Base-by-base conservation (phyloP, 2,797 vertebrate species). In the Chromobotia macracanthus region DNA sequence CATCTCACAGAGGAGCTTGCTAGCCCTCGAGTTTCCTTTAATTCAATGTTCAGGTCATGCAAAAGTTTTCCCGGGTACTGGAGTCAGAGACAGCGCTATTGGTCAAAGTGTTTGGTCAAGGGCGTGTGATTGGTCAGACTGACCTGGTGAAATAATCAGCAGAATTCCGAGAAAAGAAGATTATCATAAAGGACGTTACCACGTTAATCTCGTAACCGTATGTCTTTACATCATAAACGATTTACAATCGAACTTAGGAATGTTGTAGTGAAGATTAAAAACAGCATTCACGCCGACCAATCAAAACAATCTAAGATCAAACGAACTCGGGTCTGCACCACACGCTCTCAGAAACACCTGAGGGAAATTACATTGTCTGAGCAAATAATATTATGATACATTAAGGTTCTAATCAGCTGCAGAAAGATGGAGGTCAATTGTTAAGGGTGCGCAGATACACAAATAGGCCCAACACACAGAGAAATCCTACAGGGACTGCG, bases 361-460 rank as follows among this genome's bases (percentile, higher is more conserved):
- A 11, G 76, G 58, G 68, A 79, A 79, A 79, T 79, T 68, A 53
- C 76, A 64, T 38, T 67, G 65, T 67, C 76, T 64, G 68, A 38
- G 56, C 76, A 79, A 79, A 79, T 55, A 79, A 71, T 64, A 64
- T 71, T 79, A 71, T 21, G 38, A 71, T 68, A 71, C 56, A 79
- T 79, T 79, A 79, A 25, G 56, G 68, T 79, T 71, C 58, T 53
- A 79, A 79, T 79, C 67, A 79, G 70, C 68, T 64, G 48, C 46
- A n/a, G 48, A 58, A 71, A 64, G 76, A 71, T 55, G 71, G 58
- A 79, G 76, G 76, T 71, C 67, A 71, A 41, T 79, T 71, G 58
- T 71, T 71, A 71, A 64, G 67, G 3, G 46, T 41, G 15, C 51
- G 56, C 28, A n/a, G 19, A 79, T 63, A 79, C 68, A 64, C 67